Percentiles rank a stretch among this genome's conserved stretches.
Evolutionary conservation across 2,888 invertebrate genomes (phyloP).

Genomic region (Andrena chrysosceles): DNA sequence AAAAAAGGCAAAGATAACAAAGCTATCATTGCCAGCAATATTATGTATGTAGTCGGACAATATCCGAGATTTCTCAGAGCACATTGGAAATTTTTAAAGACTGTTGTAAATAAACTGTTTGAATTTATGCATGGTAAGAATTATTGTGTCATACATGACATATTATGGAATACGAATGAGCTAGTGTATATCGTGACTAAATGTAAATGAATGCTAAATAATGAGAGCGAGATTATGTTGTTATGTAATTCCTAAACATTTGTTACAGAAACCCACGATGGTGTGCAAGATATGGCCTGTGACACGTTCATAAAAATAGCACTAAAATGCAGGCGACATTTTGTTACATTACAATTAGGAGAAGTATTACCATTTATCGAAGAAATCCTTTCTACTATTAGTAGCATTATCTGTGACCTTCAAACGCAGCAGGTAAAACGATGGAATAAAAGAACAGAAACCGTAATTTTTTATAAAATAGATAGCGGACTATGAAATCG

Average conservation of each 20-base stretch:
- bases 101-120: conserved; percentile 99
- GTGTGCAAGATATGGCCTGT: conserved; percentile 99
- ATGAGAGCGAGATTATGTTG: neutral
- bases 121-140: conserved; percentile 98
- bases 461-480: neutral
- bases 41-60: conserved; percentile 99
- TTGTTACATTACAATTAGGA: conserved; percentile 98
- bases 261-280: conserved; percentile 96
- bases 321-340: conserved; percentile 98
- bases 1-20: conserved; percentile 99
- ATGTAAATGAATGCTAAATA: neutral
- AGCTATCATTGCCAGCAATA: conserved; percentile 99
- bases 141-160: conserved; percentile 2
- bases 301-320: conserved; percentile 99
- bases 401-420: conserved; percentile 99
- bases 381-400: conserved; percentile 98
- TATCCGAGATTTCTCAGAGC: conserved; percentile 99
- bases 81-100: conserved; percentile 99
- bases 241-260: conserved; percentile 23
- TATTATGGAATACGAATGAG: neutral
- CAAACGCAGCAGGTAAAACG: conserved; percentile 95
- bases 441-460: neutral
- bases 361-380: conserved; percentile 99
- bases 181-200: conserved; percentile 5
- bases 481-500: neutral